These are phyloP conservation scores for Anolis sagrei DNA, from an alignment of 2,113 vertebrate genomes.

Conservation along the genomic window DNA sequence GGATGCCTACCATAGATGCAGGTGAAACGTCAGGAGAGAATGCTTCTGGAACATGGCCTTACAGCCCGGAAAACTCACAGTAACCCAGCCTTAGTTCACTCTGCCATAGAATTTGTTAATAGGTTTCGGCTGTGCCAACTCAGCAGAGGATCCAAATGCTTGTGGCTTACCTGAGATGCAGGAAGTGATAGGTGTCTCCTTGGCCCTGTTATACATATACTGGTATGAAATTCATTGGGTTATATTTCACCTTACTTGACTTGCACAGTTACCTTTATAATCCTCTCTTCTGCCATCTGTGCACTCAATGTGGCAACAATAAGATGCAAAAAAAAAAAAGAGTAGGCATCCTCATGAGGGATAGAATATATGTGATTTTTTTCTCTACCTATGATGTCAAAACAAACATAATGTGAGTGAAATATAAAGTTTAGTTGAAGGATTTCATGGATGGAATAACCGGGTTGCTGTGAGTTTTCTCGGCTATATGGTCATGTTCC, in stretches of 20 bases:
- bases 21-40: too few species aligned
- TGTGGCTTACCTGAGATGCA: not conserved
- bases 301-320: not conserved
- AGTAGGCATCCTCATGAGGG: not conserved
- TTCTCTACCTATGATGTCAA: not conserved
- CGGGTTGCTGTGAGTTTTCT: too few species aligned
- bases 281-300: not conserved
- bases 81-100: not conserved
- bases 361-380: not conserved
- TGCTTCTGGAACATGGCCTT: too few species aligned
- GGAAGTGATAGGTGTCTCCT: not conserved
- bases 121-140: not conserved
- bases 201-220: not conserved
- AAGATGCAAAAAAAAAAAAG: too few species aligned
- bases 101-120: not conserved
- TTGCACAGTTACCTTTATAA: not conserved
- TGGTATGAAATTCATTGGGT: not conserved
- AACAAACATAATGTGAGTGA: not conserved
- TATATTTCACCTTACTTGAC: not conserved
- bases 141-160: not conserved
- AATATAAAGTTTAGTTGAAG: too few species aligned
- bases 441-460: too few species aligned
- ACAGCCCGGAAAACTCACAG: too few species aligned
- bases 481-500: too few species aligned
- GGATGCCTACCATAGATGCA: too few species aligned